Conservation (phyloP, 2,113 vertebrate genomes). For the Pseudolaguvia tuberculata region DNA sequence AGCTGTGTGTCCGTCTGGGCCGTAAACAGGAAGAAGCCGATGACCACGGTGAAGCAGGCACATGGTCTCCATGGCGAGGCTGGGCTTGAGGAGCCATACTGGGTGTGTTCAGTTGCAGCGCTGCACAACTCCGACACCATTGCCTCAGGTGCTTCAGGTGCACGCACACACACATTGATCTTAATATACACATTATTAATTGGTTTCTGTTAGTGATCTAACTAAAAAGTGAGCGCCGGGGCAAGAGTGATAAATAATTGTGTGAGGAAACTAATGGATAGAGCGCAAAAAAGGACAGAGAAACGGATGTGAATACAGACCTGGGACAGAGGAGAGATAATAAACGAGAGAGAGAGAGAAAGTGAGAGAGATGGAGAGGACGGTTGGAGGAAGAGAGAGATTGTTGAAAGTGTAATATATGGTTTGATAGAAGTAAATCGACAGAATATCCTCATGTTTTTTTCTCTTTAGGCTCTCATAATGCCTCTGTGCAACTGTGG, state of each 20-base stretch:
- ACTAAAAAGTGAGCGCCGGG: too few relatives aligned
- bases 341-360: background rate
- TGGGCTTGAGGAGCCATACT: slow-evolving; percentile 77
- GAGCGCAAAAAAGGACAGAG: too few relatives aligned
- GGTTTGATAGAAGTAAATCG: too few relatives aligned
- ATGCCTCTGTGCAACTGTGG: slow-evolving; percentile 79
- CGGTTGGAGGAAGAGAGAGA: background rate
- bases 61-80: slow-evolving; percentile 75
- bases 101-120: slow-evolving; percentile 79
- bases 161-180: slow-evolving; percentile 50
- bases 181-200: too few relatives aligned
- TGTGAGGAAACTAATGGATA: too few relatives aligned
- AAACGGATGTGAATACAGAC: background rate
- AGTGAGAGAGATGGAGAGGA: background rate
- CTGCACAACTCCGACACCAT: slow-evolving; percentile 82
- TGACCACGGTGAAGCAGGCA: slow-evolving; percentile 74
- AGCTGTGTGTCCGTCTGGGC: slow-evolving; percentile 89
- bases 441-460: slow-evolving; percentile 12
- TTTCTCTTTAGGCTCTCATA: slow-evolving; percentile 80
- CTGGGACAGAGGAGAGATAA: background rate
- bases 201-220: too few relatives aligned
- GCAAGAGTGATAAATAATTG: too few relatives aligned
- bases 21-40: slow-evolving; percentile 88
- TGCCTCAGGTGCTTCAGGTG: slow-evolving; percentile 78
- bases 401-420: too few relatives aligned